Conservation (phyloP, 2,888 invertebrate genomes). For the Xanthia togata region DNA sequence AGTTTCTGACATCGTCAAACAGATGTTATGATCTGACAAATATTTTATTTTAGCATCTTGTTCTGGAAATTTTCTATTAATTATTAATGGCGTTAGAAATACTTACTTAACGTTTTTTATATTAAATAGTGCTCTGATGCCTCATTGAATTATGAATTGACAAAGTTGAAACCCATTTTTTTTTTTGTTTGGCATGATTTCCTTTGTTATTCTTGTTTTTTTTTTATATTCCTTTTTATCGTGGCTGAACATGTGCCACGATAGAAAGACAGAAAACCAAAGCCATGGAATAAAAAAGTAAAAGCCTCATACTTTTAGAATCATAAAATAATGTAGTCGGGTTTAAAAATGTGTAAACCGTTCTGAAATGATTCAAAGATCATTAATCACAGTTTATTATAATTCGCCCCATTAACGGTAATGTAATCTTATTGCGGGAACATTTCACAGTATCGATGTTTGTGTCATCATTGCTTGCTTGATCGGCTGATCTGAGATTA, state of each 20-base stretch:
- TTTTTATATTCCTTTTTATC: background rate
- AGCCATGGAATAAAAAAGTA: too few species aligned
- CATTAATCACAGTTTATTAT: conserved; percentile 65
- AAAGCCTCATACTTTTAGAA: background rate
- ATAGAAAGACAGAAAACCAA: too few species aligned
- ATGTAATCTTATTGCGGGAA: conserved; percentile 65
- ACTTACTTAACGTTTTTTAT: background rate
- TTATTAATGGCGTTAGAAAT: background rate
- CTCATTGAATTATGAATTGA: background rate
- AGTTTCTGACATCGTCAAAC: conserved; percentile 14
- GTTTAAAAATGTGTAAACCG: conserved; percentile 18
- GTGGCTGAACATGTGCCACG: too few species aligned
- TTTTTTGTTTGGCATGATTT: background rate
- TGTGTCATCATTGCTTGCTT: conserved; percentile 57
- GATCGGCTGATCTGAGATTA: conserved; percentile 32
- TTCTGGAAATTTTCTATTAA: background rate
- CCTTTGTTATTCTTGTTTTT: background rate
- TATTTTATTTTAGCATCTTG: conserved; percentile 3
- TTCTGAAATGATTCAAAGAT: conserved; percentile 29
- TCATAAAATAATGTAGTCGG: conserved; percentile 1
- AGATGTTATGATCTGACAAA: conserved; percentile 3
- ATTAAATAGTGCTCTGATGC: background rate
- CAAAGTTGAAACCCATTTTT: background rate
- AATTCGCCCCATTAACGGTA: conserved; percentile 57
- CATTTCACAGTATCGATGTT: conserved; percentile 59